Base-by-base conservation (phyloP, 1,140 invertebrate species). In the Achroia grisella region DNA sequence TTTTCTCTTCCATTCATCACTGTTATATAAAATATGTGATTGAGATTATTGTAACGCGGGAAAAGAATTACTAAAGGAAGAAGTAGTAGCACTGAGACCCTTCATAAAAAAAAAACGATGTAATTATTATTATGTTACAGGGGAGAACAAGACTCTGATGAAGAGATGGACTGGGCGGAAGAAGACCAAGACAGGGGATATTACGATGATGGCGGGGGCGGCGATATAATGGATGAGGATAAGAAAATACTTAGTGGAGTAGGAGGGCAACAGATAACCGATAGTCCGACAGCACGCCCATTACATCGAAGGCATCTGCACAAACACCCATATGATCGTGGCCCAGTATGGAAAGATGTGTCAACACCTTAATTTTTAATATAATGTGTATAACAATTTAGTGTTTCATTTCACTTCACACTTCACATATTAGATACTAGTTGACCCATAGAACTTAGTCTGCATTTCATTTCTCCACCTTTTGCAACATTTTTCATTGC, bases 271-370 rank as follows among this genome's bases (percentile, higher is more conserved):
- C 17, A 23, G 17, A 28, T 47, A 1, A 52, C 59, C 39, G 62
- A 64, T 30, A 67, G 60, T 31, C 40, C 52, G 3, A 58, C 58
- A 2, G 54, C 50, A 14, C 45, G 70, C 14, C 52, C 60, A 10
- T 61, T 64, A 8, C 77, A 82, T 42, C 81, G 74, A 46, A 77
- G 81, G 70, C 81, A 86, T 82, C 81, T 79, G 8, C 77, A 82
- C 57, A 86, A 86, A 79, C 79, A 86, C 41, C 81, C 81, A 10
- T 85, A 80, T 53, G 81, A 85, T 51, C 61, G 81, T 10, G 81
- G 81, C 30, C 81, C 81, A 36, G 53, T 17, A 11, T 55, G 52
- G 48, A 70, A 46, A 31, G 58, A 23, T 15, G 3, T 2, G 14
- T 3, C 35, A 3, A 9, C 2, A 14, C 12, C 12, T 5, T 35